Evolutionary conservation across 2,888 invertebrate genomes (phyloP), one percentile per base, ranked within the genome.

Genomic region (Choristoneura rosaceana): DNA sequence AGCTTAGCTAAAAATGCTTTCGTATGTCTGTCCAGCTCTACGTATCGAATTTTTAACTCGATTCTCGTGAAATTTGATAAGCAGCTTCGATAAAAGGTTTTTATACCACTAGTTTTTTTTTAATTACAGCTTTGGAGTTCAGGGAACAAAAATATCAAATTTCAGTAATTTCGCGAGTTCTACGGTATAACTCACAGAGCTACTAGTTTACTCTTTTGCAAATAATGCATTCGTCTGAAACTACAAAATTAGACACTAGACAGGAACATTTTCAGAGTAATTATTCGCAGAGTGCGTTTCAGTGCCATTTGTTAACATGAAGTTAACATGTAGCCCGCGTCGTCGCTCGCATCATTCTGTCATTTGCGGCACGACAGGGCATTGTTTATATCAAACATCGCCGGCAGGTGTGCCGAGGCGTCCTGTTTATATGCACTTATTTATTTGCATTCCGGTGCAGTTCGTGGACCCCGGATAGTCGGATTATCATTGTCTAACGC

Each of bases 401-500:
- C 79, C 84, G 88, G 87, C 93, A 92, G 93, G 93, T 93, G 92
- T 87, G 85, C 85, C 81, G 82, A 85, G 85, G 86, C 90, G 87
- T 90, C 91, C 90, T 92, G 91, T 90, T 89, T 88, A 89, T 89
- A 83, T 85, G 86, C 86, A 88, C 87, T 86, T 90, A 92, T 92
- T 92, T 93, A 91, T 93, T 93, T 93, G 92, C 93, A 91, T 93
- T 89, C 93, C 92, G 82, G 85, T 84, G 83, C 86, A 88, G 92
- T 91, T 92, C 92, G 89, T 88, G 88, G 88, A 91, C 92, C 91
- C 84, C 86, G 82, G 80, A 76, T 79, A 81, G 82, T 82, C 78
- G 81, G 86, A 88, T 91, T 87, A 87, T 86, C 84, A 88, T 90
- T 88, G 87, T 90, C 86, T 87, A 85, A 82, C 79, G 77, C 77